Evolutionary conservation across 2,888 invertebrate species (phyloP).

Genomic region (Melikaiella ostensackeni): DNA sequence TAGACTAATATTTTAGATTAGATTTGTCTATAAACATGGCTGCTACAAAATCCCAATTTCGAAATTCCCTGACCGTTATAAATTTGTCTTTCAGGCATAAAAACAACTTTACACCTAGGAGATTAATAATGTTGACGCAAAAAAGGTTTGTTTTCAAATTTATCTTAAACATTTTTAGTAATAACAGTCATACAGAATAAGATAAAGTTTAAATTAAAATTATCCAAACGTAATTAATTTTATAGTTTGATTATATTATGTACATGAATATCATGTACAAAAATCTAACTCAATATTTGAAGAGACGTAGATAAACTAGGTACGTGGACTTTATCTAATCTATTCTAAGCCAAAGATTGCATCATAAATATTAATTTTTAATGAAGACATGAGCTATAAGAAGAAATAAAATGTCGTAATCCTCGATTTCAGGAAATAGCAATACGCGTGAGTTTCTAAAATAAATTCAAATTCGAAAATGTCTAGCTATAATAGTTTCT

Average conservation of each 20-base stretch:
- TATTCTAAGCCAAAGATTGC: background rate
- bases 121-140: no score
- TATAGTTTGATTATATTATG: background rate
- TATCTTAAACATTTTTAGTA: no score
- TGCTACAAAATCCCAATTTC: no score
- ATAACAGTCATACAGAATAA: no score
- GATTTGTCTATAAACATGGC: background rate
- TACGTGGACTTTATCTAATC: background rate
- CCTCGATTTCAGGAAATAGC: background rate
- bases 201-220: no score
- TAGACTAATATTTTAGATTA: background rate
- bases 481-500: background rate
- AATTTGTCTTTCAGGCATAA: no score
- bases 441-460: no score
- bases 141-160: no score
- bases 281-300: background rate
- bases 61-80: no score
- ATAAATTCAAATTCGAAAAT: background rate
- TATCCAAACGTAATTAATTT: background rate
- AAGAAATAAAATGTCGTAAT: background rate
- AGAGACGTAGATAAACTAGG: background rate
- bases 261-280: background rate
- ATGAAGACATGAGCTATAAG: background rate
- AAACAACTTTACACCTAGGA: no score
- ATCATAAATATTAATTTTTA: background rate